phyloP scores from a whole-genome alignment of 1,140 invertebrate species.

The Panagrolaimus sp. region DNA sequence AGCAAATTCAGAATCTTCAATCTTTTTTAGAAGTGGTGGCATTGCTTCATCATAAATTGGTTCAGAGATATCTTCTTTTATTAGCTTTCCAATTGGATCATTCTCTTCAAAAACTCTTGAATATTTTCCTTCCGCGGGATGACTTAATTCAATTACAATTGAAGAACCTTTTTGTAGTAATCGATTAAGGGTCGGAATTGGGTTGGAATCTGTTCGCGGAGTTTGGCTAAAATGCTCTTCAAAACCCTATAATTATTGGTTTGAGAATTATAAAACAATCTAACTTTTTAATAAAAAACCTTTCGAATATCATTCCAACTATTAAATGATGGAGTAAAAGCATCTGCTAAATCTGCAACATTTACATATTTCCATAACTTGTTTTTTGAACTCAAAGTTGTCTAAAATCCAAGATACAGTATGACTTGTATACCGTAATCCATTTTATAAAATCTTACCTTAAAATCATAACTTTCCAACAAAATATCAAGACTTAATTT shows the following conservation, averaged over 20 bases:
- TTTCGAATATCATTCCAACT: constrained; percentile 17
- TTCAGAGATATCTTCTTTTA: neutral
- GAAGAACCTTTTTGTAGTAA: constrained; percentile 33
- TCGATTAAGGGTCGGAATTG: constrained; percentile 19
- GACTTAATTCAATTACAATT: constrained; percentile 6
- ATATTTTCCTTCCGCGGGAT: neutral
- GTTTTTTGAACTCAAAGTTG: constrained; percentile 36
- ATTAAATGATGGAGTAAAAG: constrained; percentile 1
- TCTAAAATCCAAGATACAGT: constrained; percentile 30
- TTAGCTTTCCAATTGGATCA: neutral
- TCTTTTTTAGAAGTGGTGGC: neutral
- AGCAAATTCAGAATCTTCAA: constrained; percentile 28
- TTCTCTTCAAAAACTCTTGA: constrained; percentile 9
- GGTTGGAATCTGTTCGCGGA: constrained; percentile 23
- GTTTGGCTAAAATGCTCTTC: constrained; percentile 35
- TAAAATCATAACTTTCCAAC: constrained; percentile 43
- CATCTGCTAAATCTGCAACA: constrained; percentile 24
- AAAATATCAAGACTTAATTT: constrained; percentile 36
- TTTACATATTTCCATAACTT: constrained; percentile 44
- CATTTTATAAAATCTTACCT: constrained; percentile 25
- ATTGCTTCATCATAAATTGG: too few species aligned
- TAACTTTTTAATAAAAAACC: neutral
- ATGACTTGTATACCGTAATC: neutral
- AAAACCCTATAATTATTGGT: constrained; percentile 30
- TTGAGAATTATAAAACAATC: neutral